phyloP scores from a whole-genome alignment of 2,113 vertebrate genomes.

The Lipophrys pholis region DNA sequence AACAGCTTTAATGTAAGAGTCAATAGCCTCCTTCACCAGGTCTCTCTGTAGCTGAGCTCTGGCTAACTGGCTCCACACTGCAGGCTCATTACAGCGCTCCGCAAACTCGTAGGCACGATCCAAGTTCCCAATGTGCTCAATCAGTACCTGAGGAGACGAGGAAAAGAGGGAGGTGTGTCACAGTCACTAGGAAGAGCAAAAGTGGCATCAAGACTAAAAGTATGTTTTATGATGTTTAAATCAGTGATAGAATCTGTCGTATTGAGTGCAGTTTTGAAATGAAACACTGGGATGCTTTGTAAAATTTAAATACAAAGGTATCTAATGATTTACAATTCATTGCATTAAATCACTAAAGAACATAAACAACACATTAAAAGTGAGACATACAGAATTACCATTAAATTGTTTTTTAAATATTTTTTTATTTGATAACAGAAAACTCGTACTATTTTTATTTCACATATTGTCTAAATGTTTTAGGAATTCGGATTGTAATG shows the following conservation, averaged over 20 bases:
- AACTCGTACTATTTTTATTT: too few relatives aligned
- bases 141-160: slow-evolving; percentile 85
- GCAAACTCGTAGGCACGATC: slow-evolving; percentile 93
- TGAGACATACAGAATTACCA: too few relatives aligned
- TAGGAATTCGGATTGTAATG: too few relatives aligned
- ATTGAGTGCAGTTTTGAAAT: too few relatives aligned
- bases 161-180: neutral
- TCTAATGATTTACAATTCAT: too few relatives aligned
- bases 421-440: too few relatives aligned
- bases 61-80: slow-evolving; percentile 92
- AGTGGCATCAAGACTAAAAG: neutral
- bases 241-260: neutral
- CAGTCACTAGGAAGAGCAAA: neutral
- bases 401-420: too few relatives aligned
- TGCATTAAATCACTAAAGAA: too few relatives aligned
- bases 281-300: too few relatives aligned
- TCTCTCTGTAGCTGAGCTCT: slow-evolving; percentile 90
- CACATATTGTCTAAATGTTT: too few relatives aligned
- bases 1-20: slow-evolving; percentile 92
- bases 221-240: neutral
- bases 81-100: slow-evolving; percentile 89
- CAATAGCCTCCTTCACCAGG: slow-evolving; percentile 93
- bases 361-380: too few relatives aligned
- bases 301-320: too few relatives aligned
- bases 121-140: slow-evolving; percentile 91